Evolutionary conservation across 2,113 vertebrate species (phyloP).

Genomic region (Salvelinus alpinus): DNA sequence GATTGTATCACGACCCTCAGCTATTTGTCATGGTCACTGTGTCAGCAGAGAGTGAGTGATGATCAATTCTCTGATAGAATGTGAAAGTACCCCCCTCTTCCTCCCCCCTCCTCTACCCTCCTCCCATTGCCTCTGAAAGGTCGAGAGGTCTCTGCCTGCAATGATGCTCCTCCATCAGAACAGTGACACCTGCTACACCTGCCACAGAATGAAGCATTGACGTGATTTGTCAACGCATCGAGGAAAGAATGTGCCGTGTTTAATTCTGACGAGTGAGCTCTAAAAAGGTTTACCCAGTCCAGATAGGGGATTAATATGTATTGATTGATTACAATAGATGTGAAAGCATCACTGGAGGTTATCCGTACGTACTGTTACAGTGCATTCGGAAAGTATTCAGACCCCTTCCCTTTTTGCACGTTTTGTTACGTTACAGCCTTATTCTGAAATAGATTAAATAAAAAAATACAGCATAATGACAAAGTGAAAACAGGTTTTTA

Average conservation of each 20-base stretch:
- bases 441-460: no score
- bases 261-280: conserved; percentile 22
- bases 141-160: conserved; percentile 24
- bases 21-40: conserved; percentile 22
- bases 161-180: conserved; percentile 51
- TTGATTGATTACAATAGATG: not conserved
- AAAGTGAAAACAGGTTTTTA: no score
- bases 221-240: conserved; percentile 30
- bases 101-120: no score
- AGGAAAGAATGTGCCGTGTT: conserved; percentile 30
- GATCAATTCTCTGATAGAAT: conserved; percentile 24
- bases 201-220: conserved; percentile 46
- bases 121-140: not conserved
- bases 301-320: conserved; percentile 19
- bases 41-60: conserved; percentile 38
- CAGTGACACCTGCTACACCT: conserved; percentile 11
- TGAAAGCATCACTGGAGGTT: not conserved
- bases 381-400: no score
- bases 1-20: not conserved
- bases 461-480: no score
- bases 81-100: not conserved
- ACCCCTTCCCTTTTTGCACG: no score
- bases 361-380: not conserved
- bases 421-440: no score
- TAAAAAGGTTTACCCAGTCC: not conserved